phyloP scores from a whole-genome alignment of 37 sponge, comb jelly and placozoan genomes.

The Hexactinellida sp. region DNA sequence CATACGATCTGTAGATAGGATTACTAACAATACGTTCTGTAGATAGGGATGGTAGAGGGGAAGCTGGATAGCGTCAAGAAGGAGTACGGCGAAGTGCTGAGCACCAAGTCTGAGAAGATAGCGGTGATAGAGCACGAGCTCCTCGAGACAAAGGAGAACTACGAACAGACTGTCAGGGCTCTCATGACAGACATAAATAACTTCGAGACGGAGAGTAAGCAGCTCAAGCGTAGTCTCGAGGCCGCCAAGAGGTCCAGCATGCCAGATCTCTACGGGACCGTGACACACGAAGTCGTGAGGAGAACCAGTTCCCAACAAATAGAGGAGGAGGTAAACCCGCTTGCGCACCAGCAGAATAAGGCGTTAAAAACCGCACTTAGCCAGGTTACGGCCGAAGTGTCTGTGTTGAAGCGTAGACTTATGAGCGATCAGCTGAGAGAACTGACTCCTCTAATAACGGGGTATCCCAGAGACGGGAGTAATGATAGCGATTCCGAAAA shows the following conservation, averaged over 20 bases:
- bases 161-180: not conserved
- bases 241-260: not conserved
- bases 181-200: not conserved
- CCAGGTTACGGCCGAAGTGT: not conserved
- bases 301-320: not conserved
- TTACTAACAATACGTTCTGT: no score
- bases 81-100: not conserved
- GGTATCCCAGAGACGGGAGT: not conserved
- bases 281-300: not conserved
- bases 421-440: not conserved
- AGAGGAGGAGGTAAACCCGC: not conserved
- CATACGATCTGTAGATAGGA: no score
- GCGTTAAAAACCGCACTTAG: conserved; percentile 4
- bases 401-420: not conserved
- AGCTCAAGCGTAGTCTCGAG: not conserved
- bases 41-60: not conserved
- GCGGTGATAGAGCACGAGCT: not conserved
- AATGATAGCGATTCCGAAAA: not conserved
- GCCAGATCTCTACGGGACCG: not conserved
- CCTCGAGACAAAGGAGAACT: not conserved
- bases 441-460: not conserved
- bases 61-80: not conserved
- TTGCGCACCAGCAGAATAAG: not conserved
- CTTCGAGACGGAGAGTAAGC: not conserved
- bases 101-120: not conserved